Conservation (phyloP, 2,888 invertebrate genomes). For the Carabus problematicus region DNA sequence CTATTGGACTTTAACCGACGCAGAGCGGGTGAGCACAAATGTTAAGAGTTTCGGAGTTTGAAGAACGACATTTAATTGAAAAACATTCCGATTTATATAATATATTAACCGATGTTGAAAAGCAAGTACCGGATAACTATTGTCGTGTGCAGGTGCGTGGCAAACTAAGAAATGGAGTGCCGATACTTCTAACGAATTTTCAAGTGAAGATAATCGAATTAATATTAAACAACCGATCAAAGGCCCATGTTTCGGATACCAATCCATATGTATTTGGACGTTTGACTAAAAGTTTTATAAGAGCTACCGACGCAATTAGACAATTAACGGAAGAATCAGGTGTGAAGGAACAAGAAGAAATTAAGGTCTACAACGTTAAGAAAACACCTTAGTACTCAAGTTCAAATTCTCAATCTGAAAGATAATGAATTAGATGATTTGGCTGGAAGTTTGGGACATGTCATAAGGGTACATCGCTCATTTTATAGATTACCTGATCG, state of each 20-base stretch:
- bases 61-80: not conserved
- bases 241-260: not conserved
- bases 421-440: constrained; percentile 49
- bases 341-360: constrained; percentile 47
- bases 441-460: constrained; percentile 49
- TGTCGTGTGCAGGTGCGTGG: constrained; percentile 3
- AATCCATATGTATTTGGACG: constrained; percentile 13
- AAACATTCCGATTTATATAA: constrained; percentile 3
- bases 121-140: not conserved
- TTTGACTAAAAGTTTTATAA: not conserved
- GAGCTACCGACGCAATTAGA: constrained; percentile 12
- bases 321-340: constrained; percentile 45
- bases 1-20: constrained; percentile 1
- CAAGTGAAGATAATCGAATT: not conserved
- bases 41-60: constrained; percentile 3
- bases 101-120: constrained; percentile 9
- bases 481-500: constrained; percentile 47
- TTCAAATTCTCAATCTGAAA: constrained; percentile 48
- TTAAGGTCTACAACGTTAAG: constrained; percentile 48
- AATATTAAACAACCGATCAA: not conserved
- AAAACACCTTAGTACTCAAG: constrained; percentile 50
- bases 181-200: not conserved
- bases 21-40: constrained; percentile 14
- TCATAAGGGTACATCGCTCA: constrained; percentile 43
- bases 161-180: constrained; percentile 9